phyloP scores from a whole-genome alignment of 1,140 invertebrate genomes.

The Caenorhabditis elegans region DNA sequence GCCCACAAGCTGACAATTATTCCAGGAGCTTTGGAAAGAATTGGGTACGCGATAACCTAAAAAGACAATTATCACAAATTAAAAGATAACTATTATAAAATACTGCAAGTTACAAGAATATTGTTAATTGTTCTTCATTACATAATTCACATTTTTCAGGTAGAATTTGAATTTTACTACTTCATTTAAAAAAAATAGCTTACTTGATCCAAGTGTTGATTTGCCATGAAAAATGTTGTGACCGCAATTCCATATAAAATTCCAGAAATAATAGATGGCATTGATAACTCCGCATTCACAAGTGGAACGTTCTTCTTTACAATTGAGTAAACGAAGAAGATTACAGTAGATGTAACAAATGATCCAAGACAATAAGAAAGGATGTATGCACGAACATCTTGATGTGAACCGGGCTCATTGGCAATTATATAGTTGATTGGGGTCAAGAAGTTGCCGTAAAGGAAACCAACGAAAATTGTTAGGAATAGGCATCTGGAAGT shows the following conservation, averaged over 20 bases:
- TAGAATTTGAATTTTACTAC: too few species aligned
- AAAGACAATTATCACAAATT: not conserved
- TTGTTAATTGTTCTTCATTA: too few species aligned
- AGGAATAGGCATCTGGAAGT: constrained; percentile 23
- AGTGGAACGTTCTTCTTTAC: not conserved
- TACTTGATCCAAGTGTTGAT: constrained; percentile 36
- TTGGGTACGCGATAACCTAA: constrained; percentile 36
- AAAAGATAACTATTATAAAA: too few species aligned
- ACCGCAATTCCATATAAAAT: constrained; percentile 26
- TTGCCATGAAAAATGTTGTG: constrained; percentile 24
- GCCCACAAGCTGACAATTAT: constrained; percentile 31
- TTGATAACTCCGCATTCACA: constrained; percentile 15
- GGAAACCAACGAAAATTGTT: constrained; percentile 3
- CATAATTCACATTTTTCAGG: too few species aligned
- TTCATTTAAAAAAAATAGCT: too few species aligned
- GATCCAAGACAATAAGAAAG: constrained; percentile 26
- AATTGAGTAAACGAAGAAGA: not conserved
- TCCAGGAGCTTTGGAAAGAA: constrained; percentile 8
- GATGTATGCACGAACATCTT: constrained; percentile 1
- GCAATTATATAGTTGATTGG: constrained; percentile 27
- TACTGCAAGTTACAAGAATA: too few species aligned
- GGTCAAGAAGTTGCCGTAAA: constrained; percentile 37
- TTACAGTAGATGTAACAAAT: constrained; percentile 22
- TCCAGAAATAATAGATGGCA: constrained; percentile 11
- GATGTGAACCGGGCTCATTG: not conserved